Conservation (phyloP, 1,140 invertebrate genomes). For the Hormaphis cornu region DNA sequence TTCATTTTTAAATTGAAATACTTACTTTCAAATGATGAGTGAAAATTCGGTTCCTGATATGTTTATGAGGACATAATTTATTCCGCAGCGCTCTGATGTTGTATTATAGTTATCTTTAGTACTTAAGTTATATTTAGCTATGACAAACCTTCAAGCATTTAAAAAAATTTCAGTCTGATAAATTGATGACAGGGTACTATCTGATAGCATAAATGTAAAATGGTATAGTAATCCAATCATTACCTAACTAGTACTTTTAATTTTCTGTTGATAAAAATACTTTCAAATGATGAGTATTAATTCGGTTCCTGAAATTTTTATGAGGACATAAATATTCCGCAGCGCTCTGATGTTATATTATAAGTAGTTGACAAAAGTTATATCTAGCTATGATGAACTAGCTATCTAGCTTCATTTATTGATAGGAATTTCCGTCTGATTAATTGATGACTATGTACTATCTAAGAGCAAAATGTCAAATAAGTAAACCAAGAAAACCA, state of each 20-base stretch:
- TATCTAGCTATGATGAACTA: conserved; percentile 7
- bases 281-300: not conserved
- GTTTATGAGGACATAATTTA: conserved; percentile 11
- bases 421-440: conserved; percentile 24
- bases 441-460: conserved; percentile 8
- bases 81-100: conserved; percentile 25
- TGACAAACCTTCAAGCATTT: conserved; percentile 1
- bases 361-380: not conserved
- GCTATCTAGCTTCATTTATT: not conserved
- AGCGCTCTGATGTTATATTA: conserved; percentile 9
- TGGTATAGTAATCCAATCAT: too few relatives aligned
- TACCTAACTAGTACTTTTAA: too few relatives aligned
- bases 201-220: not conserved
- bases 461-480: too few relatives aligned
- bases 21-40: not conserved
- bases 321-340: conserved; percentile 23
- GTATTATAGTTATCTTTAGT: not conserved
- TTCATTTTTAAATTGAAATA: not conserved
- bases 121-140: not conserved
- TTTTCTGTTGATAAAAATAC: not conserved
- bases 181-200: not conserved
- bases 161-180: conserved; percentile 12
- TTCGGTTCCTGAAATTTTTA: conserved; percentile 12
- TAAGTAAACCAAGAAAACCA: too few relatives aligned
- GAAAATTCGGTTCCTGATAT: conserved; percentile 14